phyloP scores from a whole-genome alignment of 1,140 invertebrate species.

The Drosophila pseudoananassae region DNA sequence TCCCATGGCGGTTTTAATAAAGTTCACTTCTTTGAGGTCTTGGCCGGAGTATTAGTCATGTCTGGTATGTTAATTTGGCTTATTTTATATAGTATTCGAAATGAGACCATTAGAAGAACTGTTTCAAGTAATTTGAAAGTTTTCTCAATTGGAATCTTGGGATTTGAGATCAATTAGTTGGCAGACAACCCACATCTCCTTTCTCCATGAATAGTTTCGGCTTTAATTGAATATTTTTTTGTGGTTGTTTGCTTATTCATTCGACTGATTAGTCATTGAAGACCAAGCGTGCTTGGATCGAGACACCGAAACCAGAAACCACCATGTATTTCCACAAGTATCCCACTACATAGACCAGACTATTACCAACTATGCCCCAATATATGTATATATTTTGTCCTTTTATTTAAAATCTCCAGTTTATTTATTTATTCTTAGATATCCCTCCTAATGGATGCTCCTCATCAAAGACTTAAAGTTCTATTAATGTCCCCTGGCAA shows the following conservation, averaged over 20 bases:
- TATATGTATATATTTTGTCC: constrained; percentile 2
- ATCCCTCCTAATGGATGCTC: constrained; percentile 14
- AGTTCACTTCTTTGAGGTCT: no score
- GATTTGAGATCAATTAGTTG: constrained; percentile 19
- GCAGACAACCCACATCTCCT: not conserved
- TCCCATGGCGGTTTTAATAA: constrained; percentile 23
- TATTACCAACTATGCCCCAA: no score
- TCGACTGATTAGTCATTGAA: constrained; percentile 59
- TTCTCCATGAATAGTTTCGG: constrained; percentile 41
- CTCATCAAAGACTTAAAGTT: constrained; percentile 38
- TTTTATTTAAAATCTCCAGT: constrained; percentile 55
- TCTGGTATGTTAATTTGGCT: no score
- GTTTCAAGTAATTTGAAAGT: no score
- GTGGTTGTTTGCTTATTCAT: constrained; percentile 58
- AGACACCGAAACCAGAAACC: constrained; percentile 14
- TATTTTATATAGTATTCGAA: no score
- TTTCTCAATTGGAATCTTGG: no score
- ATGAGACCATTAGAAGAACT: no score
- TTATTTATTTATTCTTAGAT: constrained; percentile 45
- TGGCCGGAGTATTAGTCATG: no score
- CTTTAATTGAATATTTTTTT: constrained; percentile 66
- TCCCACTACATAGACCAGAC: no score
- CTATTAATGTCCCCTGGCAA: constrained; percentile 37
- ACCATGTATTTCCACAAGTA: constrained; percentile 7
- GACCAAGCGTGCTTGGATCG: constrained; percentile 40